Conservation (phyloP, 1,140 invertebrate genomes). For the Drosophila subobscura region DNA sequence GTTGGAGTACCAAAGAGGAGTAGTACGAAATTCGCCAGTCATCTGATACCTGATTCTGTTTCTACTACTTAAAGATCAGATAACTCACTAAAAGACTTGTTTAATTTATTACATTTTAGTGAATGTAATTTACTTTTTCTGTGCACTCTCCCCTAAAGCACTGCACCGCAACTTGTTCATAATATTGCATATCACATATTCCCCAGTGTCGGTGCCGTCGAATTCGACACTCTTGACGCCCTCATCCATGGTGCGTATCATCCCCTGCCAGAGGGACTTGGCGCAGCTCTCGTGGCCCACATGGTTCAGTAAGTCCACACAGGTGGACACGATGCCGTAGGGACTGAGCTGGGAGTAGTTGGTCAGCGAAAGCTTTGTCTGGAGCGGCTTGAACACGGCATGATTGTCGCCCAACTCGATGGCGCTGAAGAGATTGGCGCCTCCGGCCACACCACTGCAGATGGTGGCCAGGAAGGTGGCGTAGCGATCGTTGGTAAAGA, state of each 20-base stretch:
- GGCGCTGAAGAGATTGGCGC: slow-evolving; percentile 68
- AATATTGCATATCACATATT: slow-evolving; percentile 70
- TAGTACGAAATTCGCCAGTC: no score
- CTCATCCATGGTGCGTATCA: slow-evolving; percentile 61
- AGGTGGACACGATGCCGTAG: slow-evolving; percentile 68
- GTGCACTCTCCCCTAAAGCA: slow-evolving; percentile 5
- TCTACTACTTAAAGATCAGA: no score
- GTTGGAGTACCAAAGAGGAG: no score
- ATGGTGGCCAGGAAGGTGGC: slow-evolving; percentile 71
- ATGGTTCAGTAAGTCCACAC: slow-evolving; percentile 60
- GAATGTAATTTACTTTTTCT: neutral
- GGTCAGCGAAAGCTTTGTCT: slow-evolving; percentile 72
- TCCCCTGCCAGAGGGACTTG: slow-evolving; percentile 37
- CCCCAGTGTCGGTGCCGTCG: slow-evolving; percentile 58
- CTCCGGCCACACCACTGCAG: slow-evolving; percentile 64
- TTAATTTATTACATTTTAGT: no score
- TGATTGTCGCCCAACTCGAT: slow-evolving; percentile 61
- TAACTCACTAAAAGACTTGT: no score
- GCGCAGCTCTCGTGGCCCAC: slow-evolving; percentile 48
- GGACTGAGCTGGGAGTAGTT: slow-evolving; percentile 64
- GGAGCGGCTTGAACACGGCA: slow-evolving; percentile 72
- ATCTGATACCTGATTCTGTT: no score
- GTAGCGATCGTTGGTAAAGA: slow-evolving; percentile 71
- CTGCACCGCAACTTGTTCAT: slow-evolving; percentile 58
- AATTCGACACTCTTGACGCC: slow-evolving; percentile 65